Base-by-base conservation (phyloP, 1,140 invertebrate genomes). In the Vanessa atalanta region DNA sequence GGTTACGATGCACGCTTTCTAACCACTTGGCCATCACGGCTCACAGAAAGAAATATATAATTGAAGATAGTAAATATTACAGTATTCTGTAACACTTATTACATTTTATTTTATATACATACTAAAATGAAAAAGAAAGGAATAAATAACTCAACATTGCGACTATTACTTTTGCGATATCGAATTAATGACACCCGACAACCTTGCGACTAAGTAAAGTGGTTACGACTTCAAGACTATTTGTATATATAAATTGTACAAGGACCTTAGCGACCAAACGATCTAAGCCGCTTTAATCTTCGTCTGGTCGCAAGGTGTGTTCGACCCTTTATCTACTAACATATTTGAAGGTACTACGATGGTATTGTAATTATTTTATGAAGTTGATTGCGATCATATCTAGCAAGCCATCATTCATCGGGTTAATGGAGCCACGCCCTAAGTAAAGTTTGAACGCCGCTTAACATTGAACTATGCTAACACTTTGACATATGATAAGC, bases 381-480 rank as follows among this genome's bases (percentile, higher is more conserved):
- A 77, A 81, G 79, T 81, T 80, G 77, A 76, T 78, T 73, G 74
- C 69, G 67, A 68, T 73, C 65, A 71, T 84, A 84, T 84, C 82
- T 77, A 70, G 61, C 37, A 50, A 65, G 26, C 26, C 75, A 79
- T 80, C 80, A 69, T 72, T 84, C 78, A 84, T 84, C 76, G 73
- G 50, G 68, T 67, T 80, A 83, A 84, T 84, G 81, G 83, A 63
- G 14, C 79, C 79, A 82, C 79, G 65, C 79, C 81, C 78, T 75
- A 81, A 20, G 70, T 53, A 61, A 75, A 78, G 64, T 63, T 73
- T 60, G 66, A 66, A 72, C 37, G 69, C 20, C 60, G 57, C 12
- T 20, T 20, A 37, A 37, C 26, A 61, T 51, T 51, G 48, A 43
- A 43, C 37, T 43, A 43, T 65, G 64, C 47, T 47, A 31, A 31